phyloP scores from a whole-genome alignment of 2,888 invertebrate species.

The Ptilodon capucinus region DNA sequence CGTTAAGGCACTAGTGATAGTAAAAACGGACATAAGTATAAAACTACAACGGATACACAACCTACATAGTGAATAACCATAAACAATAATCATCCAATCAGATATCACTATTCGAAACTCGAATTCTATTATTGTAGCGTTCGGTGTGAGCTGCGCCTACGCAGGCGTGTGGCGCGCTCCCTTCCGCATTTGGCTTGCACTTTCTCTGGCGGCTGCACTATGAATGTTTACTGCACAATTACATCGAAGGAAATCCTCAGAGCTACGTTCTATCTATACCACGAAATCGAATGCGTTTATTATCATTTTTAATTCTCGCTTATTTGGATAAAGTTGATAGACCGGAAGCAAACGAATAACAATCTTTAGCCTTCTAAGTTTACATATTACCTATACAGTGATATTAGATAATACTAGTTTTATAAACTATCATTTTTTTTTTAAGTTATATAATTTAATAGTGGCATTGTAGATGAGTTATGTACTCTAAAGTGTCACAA shows the following conservation, averaged over 20 bases:
- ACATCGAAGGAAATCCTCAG: constrained; percentile 39
- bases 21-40: too few species aligned
- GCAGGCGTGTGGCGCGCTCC: constrained; percentile 15
- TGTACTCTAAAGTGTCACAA: too few species aligned
- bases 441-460: too few species aligned
- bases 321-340: too few species aligned
- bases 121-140: constrained; percentile 3
- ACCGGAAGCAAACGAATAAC: too few species aligned
- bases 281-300: constrained; percentile 26
- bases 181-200: constrained; percentile 57
- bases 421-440: too few species aligned
- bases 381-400: too few species aligned
- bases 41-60: neutral
- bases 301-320: too few species aligned
- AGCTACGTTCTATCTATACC: constrained; percentile 11
- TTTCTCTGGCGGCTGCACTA: constrained; percentile 54
- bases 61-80: neutral
- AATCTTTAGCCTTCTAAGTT: too few species aligned
- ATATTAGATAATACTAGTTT: too few species aligned
- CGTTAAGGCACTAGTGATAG: too few species aligned
- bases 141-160: constrained; percentile 25
- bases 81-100: neutral
- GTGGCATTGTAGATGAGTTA: too few species aligned
- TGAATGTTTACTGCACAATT: constrained; percentile 43
- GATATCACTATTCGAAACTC: neutral